Evolutionary conservation across 2,888 invertebrate genomes (phyloP).

Genomic region (Agapostemon virescens): DNA sequence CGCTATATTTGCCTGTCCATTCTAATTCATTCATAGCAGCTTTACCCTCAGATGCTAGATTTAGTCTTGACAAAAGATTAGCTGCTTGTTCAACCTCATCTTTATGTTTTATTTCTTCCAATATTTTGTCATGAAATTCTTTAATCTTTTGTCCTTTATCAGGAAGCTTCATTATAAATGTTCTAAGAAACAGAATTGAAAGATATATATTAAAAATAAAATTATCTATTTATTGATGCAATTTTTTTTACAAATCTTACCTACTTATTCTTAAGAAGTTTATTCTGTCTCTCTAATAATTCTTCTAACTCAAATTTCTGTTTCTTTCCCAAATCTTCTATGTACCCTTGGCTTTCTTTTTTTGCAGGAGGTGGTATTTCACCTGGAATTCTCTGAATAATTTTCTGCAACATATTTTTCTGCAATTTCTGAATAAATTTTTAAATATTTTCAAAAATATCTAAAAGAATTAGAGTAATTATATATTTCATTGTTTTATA

Average conservation of each 20-base stretch:
- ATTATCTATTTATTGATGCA: neutral
- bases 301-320: slow-evolving; percentile 81
- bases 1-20: slow-evolving; percentile 82
- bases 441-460: slow-evolving; percentile 5
- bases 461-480: neutral
- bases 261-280: slow-evolving; percentile 81
- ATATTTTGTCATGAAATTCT: slow-evolving; percentile 81
- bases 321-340: slow-evolving; percentile 81
- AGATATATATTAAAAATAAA: neutral
- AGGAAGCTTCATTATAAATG: slow-evolving; percentile 82
- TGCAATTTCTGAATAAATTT: slow-evolving; percentile 1
- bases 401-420: slow-evolving; percentile 62
- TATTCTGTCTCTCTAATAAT: slow-evolving; percentile 82
- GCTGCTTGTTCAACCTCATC: slow-evolving; percentile 82
- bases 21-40: slow-evolving; percentile 82
- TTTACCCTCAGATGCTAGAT: slow-evolving; percentile 80
- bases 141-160: slow-evolving; percentile 84
- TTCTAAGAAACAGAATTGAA: slow-evolving; percentile 74
- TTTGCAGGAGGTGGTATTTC: slow-evolving; percentile 80
- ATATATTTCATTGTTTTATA: neutral
- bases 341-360: slow-evolving; percentile 82
- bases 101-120: slow-evolving; percentile 81
- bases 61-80: slow-evolving; percentile 81
- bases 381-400: slow-evolving; percentile 81
- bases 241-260: slow-evolving; percentile 48